These are phyloP conservation scores for Lagopus leucura DNA, from an alignment of 2,113 vertebrate genomes.

Conservation along the genomic window DNA sequence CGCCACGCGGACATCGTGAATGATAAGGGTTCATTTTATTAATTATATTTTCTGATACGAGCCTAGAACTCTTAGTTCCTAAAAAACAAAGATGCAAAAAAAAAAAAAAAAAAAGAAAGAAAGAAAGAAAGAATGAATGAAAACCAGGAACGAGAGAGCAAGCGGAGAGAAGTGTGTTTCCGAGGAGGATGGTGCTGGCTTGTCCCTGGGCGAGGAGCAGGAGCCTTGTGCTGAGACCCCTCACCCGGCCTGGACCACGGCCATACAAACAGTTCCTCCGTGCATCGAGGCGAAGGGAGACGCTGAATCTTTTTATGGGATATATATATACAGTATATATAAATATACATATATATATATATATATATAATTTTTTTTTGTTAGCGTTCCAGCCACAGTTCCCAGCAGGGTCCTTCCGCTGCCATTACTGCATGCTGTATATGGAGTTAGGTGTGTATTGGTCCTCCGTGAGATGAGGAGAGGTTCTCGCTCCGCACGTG, in stretches of 20 bases:
- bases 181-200: neutral
- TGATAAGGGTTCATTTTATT: conserved; percentile 80
- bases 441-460: conserved; percentile 80
- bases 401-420: conserved; percentile 76
- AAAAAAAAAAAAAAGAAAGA: neutral
- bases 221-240: neutral
- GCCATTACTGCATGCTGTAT: conserved; percentile 83
- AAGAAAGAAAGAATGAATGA: neutral
- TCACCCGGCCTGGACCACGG: neutral
- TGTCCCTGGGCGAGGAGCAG: neutral
- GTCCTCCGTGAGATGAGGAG: conserved; percentile 68
- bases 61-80: conserved; percentile 78
- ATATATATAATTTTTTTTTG: conserved; percentile 69
- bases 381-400: conserved; percentile 76
- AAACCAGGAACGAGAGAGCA: conserved; percentile 20
- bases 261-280: conserved; percentile 54
- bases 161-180: conserved; percentile 14
- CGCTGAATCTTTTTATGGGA: conserved; percentile 75
- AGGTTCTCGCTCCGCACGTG: conserved; percentile 71
- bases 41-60: conserved; percentile 81
- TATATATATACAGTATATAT: conserved; percentile 77
- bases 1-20: conserved; percentile 73
- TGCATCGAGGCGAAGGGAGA: conserved; percentile 61
- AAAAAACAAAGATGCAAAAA: conserved; percentile 67
- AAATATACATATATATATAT: conserved; percentile 58